Evolutionary conservation across 2,113 vertebrate species (phyloP), one percentile per base, ranked within the genome.

Genomic region (Garra rufa): DNA sequence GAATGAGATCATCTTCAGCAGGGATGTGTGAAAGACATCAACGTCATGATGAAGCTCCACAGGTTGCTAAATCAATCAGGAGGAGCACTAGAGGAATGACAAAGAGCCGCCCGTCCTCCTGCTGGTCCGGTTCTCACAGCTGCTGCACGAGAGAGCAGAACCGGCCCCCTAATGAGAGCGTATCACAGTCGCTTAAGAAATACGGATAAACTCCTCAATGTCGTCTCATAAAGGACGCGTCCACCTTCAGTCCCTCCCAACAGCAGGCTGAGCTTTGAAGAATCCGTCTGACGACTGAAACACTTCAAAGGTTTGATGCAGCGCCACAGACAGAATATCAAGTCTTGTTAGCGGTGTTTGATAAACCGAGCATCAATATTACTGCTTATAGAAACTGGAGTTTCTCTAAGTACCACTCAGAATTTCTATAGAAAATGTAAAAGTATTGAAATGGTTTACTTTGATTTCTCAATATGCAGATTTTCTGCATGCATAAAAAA

Each of bases 51-150:
- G 34, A 43, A 38, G 85, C 87, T 84, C 82, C 73, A 86, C 82
- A 88, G 87, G 80, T 87, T 19, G 28, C 87, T 90, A 86, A n/a
- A 86, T 83, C 70, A 75, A 26, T 75, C 48, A 34, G 48, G 15
- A 76, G 28, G 52, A 55, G 52, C 52, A 19, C 50, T 52, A 52
- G 17, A 19, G 50, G 50, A 52, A 52, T 52, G 76, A 43, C 38
- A 46, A 26, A 19, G 41, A 80, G 65, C 77, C 41, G 41, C 57
- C 59, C 1, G 17, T 63, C 76, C 28, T n/a, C 50, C 76, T 77
- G 76, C 28, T 77, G 76, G 11, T 76, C 17, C 46, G 13, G 26
- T 13, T 52, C 74, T 15, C 52, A 13, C 76, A 77, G 17, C 74
- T 52, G 14, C 46, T 17, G 15, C 26, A 34, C 8, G 17, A 65